Evolutionary conservation across 2,888 invertebrate species (phyloP).

Genomic region (Drosophila aldrichi): DNA sequence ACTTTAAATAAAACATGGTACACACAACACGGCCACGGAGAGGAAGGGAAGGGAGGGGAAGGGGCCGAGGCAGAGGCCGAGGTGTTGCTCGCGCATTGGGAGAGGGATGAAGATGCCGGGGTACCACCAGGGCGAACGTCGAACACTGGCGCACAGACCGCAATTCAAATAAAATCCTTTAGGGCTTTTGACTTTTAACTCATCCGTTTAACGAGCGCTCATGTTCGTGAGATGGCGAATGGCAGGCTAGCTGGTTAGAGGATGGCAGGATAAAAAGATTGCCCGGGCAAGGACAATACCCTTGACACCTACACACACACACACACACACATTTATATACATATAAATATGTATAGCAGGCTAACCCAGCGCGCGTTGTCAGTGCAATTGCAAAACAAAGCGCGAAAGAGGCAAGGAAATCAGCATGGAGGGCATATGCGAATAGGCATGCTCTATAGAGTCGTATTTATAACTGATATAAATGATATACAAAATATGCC

Average conservation of each 20-base stretch:
- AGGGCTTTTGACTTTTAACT: constrained; percentile 84
- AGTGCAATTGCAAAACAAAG: constrained; percentile 67
- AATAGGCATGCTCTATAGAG: constrained; percentile 27
- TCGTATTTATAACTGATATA: background rate
- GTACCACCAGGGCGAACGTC: constrained; percentile 48
- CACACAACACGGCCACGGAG: constrained; percentile 43
- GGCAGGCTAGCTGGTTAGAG: constrained; percentile 30
- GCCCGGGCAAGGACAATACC: constrained; percentile 70
- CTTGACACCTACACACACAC: constrained; percentile 62
- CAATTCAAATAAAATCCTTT: constrained; percentile 83
- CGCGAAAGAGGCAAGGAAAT: constrained; percentile 45
- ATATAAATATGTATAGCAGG: background rate
- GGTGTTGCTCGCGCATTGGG: background rate
- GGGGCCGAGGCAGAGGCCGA: too few relatives aligned
- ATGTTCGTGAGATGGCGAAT: constrained; percentile 69
- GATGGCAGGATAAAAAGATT: constrained; percentile 46
- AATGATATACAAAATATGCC: background rate
- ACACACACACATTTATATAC: constrained; percentile 2
- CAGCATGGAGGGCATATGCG: constrained; percentile 7
- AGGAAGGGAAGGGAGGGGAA: background rate
- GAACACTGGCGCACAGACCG: constrained; percentile 73
- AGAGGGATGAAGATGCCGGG: background rate
- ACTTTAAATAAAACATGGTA: constrained; percentile 78
- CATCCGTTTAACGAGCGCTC: constrained; percentile 79
- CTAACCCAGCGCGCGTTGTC: constrained; percentile 59